These are phyloP conservation scores for Drosophila neocordata DNA, from an alignment of 1,140 invertebrate species.

Conservation along the genomic window DNA sequence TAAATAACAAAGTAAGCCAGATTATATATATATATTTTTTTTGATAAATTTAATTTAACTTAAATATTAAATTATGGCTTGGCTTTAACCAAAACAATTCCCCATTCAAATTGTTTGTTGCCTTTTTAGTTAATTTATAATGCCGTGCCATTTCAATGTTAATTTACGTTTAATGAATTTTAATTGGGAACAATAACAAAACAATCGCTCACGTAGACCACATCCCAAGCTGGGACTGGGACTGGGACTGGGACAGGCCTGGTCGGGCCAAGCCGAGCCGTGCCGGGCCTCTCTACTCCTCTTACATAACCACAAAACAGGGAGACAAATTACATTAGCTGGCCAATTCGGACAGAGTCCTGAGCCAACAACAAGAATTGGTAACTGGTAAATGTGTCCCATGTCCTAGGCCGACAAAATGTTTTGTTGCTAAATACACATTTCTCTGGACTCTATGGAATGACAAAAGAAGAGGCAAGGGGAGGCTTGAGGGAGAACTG, in stretches of 20 bases:
- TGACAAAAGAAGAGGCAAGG: background rate
- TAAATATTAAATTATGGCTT: no score
- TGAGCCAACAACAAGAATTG: conserved; percentile 6
- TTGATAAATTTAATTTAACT: no score
- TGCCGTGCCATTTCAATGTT: conserved; percentile 62
- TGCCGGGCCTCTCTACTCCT: background rate
- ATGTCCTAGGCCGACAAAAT: conserved; percentile 3
- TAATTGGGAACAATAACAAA: conserved; percentile 62
- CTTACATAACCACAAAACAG: conserved; percentile 44
- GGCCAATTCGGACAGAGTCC: conserved; percentile 31
- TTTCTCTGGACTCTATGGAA: background rate
- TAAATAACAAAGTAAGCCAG: no score
- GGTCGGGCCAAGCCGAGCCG: background rate
- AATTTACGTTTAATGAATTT: conserved; percentile 81
- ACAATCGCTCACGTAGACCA: conserved; percentile 61
- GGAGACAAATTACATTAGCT: conserved; percentile 75
- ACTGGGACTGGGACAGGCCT: conserved; percentile 3
- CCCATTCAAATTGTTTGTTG: conserved; percentile 39
- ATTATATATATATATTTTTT: no score
- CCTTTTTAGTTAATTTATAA: conserved; percentile 62
- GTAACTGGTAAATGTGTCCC: background rate
- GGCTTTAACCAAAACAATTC: conserved; percentile 22
- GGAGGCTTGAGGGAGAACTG: background rate
- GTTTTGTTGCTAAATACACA: conserved; percentile 15
- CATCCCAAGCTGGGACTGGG: conserved; percentile 36